These are phyloP conservation scores for Isurus oxyrinchus DNA, from an alignment of 2,113 vertebrate genomes.

Conservation along the genomic window DNA sequence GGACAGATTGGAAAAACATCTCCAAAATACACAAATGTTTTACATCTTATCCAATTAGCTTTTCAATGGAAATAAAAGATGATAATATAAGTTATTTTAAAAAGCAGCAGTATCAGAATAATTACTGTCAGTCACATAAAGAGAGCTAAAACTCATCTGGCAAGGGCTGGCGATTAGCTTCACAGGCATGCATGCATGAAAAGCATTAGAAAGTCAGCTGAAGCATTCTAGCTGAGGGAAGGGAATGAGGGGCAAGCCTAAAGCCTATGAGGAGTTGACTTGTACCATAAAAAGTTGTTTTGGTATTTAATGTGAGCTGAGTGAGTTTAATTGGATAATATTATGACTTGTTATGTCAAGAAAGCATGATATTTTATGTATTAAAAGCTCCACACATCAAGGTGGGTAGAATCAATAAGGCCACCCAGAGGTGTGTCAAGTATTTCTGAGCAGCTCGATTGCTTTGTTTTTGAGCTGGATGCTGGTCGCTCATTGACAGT, in stretches of 20 bases:
- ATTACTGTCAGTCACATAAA: neutral
- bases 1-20: neutral
- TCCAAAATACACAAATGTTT: no score
- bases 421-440: neutral
- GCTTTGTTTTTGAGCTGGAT: neutral
- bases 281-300: neutral
- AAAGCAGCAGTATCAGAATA: no score
- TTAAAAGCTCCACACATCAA: neutral
- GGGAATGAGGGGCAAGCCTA: neutral
- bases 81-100: neutral
- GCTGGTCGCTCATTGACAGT: no score
- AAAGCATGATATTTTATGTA: neutral
- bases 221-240: neutral
- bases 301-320: neutral
- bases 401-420: neutral
- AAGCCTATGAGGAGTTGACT: neutral
- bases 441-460: neutral
- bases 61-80: neutral
- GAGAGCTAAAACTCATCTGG: neutral
- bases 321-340: neutral
- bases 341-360: neutral
- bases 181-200: neutral
- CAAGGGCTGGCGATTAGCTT: neutral
- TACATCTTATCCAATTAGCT: neutral
- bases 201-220: neutral